phyloP scores from a whole-genome alignment of 2,888 invertebrate species.

The Latrodectus elegans region DNA sequence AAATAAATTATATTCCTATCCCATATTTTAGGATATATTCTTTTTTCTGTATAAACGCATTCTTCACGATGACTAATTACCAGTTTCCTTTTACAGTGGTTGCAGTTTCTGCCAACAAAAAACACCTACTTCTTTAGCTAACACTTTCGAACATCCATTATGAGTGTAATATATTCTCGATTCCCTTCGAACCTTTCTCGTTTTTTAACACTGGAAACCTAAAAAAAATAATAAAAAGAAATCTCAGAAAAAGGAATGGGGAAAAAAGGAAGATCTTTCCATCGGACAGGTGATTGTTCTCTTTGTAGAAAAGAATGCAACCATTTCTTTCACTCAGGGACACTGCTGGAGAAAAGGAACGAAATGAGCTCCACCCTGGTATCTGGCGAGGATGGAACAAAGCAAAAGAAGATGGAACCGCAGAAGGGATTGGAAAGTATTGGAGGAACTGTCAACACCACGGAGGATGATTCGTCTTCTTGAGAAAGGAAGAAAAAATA shows the following conservation, averaged over 20 bases:
- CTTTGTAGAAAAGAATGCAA: slow-evolving; percentile 31
- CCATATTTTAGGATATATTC: too few relatives aligned
- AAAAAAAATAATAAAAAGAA: background rate
- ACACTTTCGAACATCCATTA: too few relatives aligned
- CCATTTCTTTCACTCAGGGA: slow-evolving; percentile 24
- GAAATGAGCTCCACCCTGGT: slow-evolving; percentile 37
- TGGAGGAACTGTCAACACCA: slow-evolving; percentile 61
- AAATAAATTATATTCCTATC: too few relatives aligned
- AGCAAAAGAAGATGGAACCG: slow-evolving; percentile 35
- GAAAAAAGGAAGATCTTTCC: slow-evolving; percentile 5
- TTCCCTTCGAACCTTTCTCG: too few relatives aligned
- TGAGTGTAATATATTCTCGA: too few relatives aligned
- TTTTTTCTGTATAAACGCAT: too few relatives aligned
- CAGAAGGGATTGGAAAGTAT: slow-evolving; percentile 52
- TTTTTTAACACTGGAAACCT: too few relatives aligned
- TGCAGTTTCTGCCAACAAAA: too few relatives aligned
- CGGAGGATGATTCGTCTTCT: slow-evolving; percentile 53
- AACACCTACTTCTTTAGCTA: too few relatives aligned
- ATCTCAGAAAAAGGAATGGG: background rate
- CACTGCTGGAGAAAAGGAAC: slow-evolving; percentile 4
- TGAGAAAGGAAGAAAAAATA: slow-evolving; percentile 26
- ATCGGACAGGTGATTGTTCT: slow-evolving; percentile 39
- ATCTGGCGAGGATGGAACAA: slow-evolving; percentile 23
- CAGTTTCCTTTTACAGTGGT: too few relatives aligned
- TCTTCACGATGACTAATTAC: too few relatives aligned